Evolutionary conservation across 2,888 invertebrate genomes (phyloP), one percentile per base, ranked within the genome.

Genomic region (Leptogaster cylindrica): DNA sequence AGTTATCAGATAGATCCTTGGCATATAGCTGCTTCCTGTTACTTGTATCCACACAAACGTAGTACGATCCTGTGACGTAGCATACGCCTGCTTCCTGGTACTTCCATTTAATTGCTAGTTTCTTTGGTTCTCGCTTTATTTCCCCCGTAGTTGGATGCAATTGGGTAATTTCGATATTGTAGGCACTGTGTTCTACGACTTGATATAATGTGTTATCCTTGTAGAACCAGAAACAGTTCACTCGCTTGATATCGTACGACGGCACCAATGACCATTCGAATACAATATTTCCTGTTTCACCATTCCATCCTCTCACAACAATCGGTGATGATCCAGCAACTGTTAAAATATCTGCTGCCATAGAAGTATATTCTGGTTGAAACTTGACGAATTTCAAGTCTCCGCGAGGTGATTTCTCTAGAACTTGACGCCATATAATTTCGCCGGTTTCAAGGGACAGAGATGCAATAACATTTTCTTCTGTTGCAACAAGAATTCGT

Each of bases 401-500:
- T 68, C 89, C 88, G 12, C 87, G 82, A 10, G 85, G 80, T 8
- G 82, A 77, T 10, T 75, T 77, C 72, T 95, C 95, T 61, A 95
- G 83, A 52, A 94, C 86, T 78, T 93, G 90, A 66, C 95, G 86
- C 93, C 95, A 95, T 4, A 77, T 27, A 18, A 81, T 73, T 33
- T 81, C 79, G 84, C 92, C 92, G 74, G 89, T 89, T 81, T 91
- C 91, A 69, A 90, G 83, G 78, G 90, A 89, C 63, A 95, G 79
- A 66, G 92, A 90, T 70, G 94, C 93, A 69, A 95, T 81, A 72
- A 94, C 92, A 84, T 95, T 94, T 79, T 93, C 90, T 75, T 92
- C 89, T 0, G 94, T 93, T 23, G 89, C 91, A 23, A 94, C 88
- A 75, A 93, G 87, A 66, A 93, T 83, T 76, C 89, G 88, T 76